A percentile compares a stretch with the other conserved stretches of the same genome.
Conservation (phyloP, 2,888 invertebrate genomes). For the Alsophila aescularia region DNA sequence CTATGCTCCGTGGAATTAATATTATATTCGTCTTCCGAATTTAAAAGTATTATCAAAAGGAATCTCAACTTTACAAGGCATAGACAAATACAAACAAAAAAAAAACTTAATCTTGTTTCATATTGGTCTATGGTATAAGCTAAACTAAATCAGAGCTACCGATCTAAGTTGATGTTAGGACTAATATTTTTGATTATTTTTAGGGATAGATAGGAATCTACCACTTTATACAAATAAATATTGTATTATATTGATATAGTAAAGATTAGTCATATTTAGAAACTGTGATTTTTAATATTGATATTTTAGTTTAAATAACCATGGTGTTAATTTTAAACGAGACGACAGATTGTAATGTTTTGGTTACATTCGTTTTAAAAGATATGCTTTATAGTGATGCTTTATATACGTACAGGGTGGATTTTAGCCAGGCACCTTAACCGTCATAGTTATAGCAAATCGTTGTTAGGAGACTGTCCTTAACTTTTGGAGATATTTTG, state of each 20-base stretch:
- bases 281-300: constrained; percentile 50
- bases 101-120: too few species aligned
- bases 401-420: too few species aligned
- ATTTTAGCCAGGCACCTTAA: too few species aligned
- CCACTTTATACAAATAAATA: constrained; percentile 32
- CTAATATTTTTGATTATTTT: not conserved
- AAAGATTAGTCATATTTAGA: constrained; percentile 34
- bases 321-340: constrained; percentile 8
- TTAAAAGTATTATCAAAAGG: not conserved
- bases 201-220: constrained; percentile 9
- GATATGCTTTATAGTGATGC: too few species aligned
- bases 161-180: not conserved
- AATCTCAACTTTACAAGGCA: not conserved
- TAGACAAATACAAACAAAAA: not conserved
- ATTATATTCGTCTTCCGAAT: not conserved
- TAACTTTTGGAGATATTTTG: too few species aligned
- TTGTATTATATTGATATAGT: not conserved
- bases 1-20: not conserved
- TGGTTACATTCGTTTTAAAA: too few species aligned
- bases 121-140: too few species aligned
- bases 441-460: too few species aligned
- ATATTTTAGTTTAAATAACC: constrained; percentile 35
- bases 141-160: too few species aligned
- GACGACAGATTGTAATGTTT: too few species aligned
- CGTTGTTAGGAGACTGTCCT: too few species aligned